Base-by-base conservation (phyloP, 2,888 invertebrate genomes). In the Slavum lentiscoides region DNA sequence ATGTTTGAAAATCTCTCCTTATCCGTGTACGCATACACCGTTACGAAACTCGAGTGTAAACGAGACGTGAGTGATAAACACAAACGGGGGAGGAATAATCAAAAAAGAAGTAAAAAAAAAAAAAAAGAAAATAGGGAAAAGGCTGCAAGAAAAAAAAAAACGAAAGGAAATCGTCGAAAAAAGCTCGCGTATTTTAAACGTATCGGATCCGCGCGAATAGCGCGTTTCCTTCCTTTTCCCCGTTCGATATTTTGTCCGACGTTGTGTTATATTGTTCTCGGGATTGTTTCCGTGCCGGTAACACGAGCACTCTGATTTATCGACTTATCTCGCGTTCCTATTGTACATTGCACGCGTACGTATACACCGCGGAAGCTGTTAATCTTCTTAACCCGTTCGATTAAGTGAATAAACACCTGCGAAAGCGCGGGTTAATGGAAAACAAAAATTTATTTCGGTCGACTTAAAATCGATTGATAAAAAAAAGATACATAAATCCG, bases 211-310 rank as follows among this genome's bases (percentile, higher is more conserved):
- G 23, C 62, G 53, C 74, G 62, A 53, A 74, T 62, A 37, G 74
- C 19, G 74, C 19, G 30, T 62, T 74, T 74, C 74, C 74, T 62
- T 49, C 49, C 62, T 61, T 72, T 61, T 59, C 55, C 70, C 70
- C 23, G 21, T 72, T 62, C 62, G 74, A 74, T 30, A 53, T 74
- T 64, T 64, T 53, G 62, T 74, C 64, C 15, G 9, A 64, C 53
- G 30, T 74, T 53, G 61, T 43, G 9, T 43, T 55, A 64, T 64
- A 64, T 64, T 74, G 53, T 64, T 62, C 62, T 30, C 49, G 53
- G 49, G 30, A 23, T 61, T 59, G 68, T 68, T 68, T 76, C 43
- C 11, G 23, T 59, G 6, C 7, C 43, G 43, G 11, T 49, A 49
- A 49, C 11, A 49, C 15, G 11, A 9, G 13, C 49, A 49, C 49